Base-by-base conservation (phyloP, 35 echinoderm and acorn worm species). In the Ophioderma brevispina region DNA sequence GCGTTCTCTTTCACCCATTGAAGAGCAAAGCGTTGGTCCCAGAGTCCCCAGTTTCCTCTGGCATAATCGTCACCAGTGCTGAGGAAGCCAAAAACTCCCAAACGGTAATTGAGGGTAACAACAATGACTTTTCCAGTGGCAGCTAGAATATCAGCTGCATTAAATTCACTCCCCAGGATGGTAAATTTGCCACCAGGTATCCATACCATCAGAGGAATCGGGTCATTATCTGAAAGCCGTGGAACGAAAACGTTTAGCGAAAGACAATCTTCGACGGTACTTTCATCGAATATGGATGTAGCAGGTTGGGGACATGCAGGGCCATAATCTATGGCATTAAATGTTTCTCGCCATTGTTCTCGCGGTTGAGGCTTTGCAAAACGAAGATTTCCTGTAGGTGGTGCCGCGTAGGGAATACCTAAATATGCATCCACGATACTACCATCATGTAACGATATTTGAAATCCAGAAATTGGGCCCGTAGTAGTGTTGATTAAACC, bases 1-100 rank as follows among this genome's bases (percentile, higher is more conserved):
- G 93, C 93, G 84, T 97, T 93, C 23, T 82, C 82, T 76, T 97
- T 92, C 0, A 97, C 92, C 95, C 95, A 97, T 13, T 78, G 77
- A 0, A 91, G 18, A 1, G 95, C 95, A 34, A 97, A 35, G 18
- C 80, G 78, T 38, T 97, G 95, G 76, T 97, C 95, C 64, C 93
- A 56, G 0, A 97, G 76, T 11, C 95, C 95, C 32, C 93, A 97
- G 64, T 97, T 97, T 32, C 95, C 95, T 0, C 41, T 21, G 13
- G 91, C 87, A 49, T 36, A 37, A 36, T 88, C 79, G 84, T 97
- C 88, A 34, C 46, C 36, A 31, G 92, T 94, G 35, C 84, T 87
- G 1, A 97, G 55, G 77, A 97, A 97, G 41, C 95, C 95, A 33
- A 97, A 46, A 1, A 92, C 55, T n/a, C 95, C 95, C 21, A 94